These are phyloP conservation scores for Simalia tracyae DNA, from an alignment of 2,797 vertebrate genomes.

Conservation along the genomic window DNA sequence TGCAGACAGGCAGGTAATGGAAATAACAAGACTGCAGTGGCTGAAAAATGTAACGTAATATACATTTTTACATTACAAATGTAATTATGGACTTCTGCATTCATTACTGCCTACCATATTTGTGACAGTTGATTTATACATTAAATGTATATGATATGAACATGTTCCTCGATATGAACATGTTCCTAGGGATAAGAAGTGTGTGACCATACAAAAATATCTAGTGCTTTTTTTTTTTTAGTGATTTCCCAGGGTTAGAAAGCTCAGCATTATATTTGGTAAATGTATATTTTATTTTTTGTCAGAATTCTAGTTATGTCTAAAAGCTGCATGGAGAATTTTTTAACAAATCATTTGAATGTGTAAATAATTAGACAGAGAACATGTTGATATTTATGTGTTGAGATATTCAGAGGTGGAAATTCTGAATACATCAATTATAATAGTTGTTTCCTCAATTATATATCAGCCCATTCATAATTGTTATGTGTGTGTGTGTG, in stretches of 20 bases:
- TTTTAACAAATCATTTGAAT: background rate
- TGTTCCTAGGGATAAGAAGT: background rate
- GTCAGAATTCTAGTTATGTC: background rate
- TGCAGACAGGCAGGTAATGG: background rate
- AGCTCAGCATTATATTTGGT: background rate
- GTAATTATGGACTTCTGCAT: background rate
- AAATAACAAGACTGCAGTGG: background rate
- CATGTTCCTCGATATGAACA: background rate
- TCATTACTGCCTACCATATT: background rate
- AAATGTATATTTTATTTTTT: background rate
- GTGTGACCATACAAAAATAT: background rate
- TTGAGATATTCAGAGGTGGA: background rate
- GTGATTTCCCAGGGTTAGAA: background rate
- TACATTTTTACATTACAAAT: background rate
- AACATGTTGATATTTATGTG: background rate
- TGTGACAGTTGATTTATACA: background rate
- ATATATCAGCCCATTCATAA: background rate
- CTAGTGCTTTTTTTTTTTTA: background rate
- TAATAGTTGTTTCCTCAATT: background rate
- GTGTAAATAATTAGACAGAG: background rate
- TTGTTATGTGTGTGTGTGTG: too few species aligned
- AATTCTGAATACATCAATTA: background rate
- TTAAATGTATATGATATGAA: background rate
- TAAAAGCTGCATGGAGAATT: background rate
- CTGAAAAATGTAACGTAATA: background rate